Evolutionary conservation across 2,888 invertebrate species (phyloP), one percentile per base, ranked within the genome.

Genomic region (Syrphus vitripennis): DNA sequence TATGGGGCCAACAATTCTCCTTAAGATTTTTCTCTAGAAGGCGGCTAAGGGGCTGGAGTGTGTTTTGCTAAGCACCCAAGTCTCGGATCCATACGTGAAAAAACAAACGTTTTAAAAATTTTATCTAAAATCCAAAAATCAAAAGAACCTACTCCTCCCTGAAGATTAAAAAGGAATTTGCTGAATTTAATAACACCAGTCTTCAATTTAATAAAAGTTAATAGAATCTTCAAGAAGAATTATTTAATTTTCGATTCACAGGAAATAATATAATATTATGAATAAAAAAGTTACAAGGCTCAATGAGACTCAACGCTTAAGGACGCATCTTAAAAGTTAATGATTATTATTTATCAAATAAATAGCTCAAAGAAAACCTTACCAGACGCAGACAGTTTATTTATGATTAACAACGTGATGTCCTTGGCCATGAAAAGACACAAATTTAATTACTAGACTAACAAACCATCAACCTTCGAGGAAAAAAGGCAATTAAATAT

Each of bases 371-470:
- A 9, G 1, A 5, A 34, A 37, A 37, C 37, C 59, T 59, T 59
- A 29, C 21, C 26, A 59, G 61, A 34, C 37, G 29, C 26, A 59
- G 61, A 34, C 37, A 16, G 29, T 37, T 59, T 59, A 21, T 37
- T 59, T 37, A 4, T 31, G 12, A 59, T 37, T 24, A 12, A 59
- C 21, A 24, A 4, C 37, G 40, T 16, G 9, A n/a, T 40, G 61
- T 40, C 61, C 76, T 50, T 82, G 76, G 70, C 76, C 65, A 76
- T 76, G 45, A 45, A 10, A 29, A 24, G 12, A 57, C 3, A 34
- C 1, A 16, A 71, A 65, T 77, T 24, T 82, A 82, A 77, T 82
- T 82, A 77, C 82, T 59, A 77, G 29, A 42, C 24, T n/a, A n/a
- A n/a, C n/a, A n/a, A 26, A 31, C 24, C 14, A 6, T 1, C n/a